phyloP scores from a whole-genome alignment of 2,797 vertebrate genomes.

The Salarias fasciatus region DNA sequence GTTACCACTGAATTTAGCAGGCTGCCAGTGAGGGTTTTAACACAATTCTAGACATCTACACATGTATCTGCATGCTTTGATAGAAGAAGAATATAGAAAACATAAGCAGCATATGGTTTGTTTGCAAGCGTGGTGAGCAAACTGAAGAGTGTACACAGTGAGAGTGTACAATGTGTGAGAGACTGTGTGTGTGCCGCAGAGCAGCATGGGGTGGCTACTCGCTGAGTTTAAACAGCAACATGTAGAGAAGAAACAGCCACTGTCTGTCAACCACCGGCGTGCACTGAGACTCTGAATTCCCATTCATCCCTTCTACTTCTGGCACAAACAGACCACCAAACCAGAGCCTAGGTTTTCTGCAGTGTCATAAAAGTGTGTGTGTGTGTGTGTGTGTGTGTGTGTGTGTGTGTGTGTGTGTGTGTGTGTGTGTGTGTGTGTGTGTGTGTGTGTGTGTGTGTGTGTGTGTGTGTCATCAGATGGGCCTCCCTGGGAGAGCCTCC shows the following conservation, averaged over 20 bases:
- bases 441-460: conserved; percentile 1
- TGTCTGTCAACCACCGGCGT: conserved; percentile 44
- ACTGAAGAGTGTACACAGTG: conserved; percentile 23
- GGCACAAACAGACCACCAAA: conserved; percentile 41
- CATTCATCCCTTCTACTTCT: conserved; percentile 49
- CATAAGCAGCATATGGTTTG: conserved; percentile 8
- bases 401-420: no score
- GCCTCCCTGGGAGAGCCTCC: conserved; percentile 19
- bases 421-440: no score
- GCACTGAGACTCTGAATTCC: conserved; percentile 24
- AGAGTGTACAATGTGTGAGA: not conserved
- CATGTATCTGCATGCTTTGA: not conserved
- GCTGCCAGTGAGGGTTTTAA: no score
- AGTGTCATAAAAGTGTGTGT: conserved; percentile 7
- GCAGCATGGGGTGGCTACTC: conserved; percentile 45
- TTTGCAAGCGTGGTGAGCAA: conserved; percentile 26
- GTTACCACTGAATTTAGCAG: no score
- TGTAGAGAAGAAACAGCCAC: conserved; percentile 31
- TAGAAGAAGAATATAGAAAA: not conserved
- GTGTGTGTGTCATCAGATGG: conserved; percentile 8
- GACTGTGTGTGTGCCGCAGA: conserved; percentile 28
- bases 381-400: conserved; percentile 4
- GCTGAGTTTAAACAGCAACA: conserved; percentile 55
- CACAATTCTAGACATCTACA: no score
- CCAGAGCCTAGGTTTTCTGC: conserved; percentile 27